Evolutionary conservation across 1,140 invertebrate genomes (phyloP), one percentile per base, ranked within the genome.

Genomic region (Drosophila ambigua): DNA sequence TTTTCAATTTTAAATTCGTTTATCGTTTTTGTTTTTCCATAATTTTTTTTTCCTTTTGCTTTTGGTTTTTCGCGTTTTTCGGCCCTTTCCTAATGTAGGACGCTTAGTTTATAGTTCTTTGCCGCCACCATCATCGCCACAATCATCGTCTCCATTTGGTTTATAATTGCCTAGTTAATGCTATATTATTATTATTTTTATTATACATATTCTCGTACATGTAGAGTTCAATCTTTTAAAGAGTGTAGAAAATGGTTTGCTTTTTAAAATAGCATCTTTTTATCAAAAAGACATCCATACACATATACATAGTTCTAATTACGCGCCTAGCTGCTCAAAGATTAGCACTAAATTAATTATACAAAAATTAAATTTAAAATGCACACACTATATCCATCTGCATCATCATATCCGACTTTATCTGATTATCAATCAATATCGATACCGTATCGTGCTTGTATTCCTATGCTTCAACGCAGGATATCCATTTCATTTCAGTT

Each of bases 211-310:
- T 71, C 76, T 75, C 72, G 72, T 75, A 77, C 74, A 87, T 79
- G 84, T 83, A 88, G 83, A 88, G 65, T 83, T 88, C 84, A 88
- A 77, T 88, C 84, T 87, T 89, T 89, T 90, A 85, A 90, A 90
- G 85, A 90, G 87, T 90, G 81, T 90, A 90, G 85, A 90, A 90
- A 90, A 90, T 88, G 77, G 63, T 90, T 90, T 90, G 66, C 74
- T 87, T 81, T 78, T 82, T 87, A 87, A 87, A 87, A 87, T 82
- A 87, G 83, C 85, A 77, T 79, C 81, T 90, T 90, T 90, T 90
- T 87, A 90, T 90, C 81, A 90, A 90, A 89, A 90, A 90, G 81
- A 79, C 87, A 90, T 85, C 66, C 71, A 89, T 87, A 89, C 77
- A 81, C 67, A 79, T 64, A 79, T 79, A 90, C 61, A 79, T 90